Conservation (phyloP, 2,113 vertebrate species). For the Osmerus mordax region DNA sequence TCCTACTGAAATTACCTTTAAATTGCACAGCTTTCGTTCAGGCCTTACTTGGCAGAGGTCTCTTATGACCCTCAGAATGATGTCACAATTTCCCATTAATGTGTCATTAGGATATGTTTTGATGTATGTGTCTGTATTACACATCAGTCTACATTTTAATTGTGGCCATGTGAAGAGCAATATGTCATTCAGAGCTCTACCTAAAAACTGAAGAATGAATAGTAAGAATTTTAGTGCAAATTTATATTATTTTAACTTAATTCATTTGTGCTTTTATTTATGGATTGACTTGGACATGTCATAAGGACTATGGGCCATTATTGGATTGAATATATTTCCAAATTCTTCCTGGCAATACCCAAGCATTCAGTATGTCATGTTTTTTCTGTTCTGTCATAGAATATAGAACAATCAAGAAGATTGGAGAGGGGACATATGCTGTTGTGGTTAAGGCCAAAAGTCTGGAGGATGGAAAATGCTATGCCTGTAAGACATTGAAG, state of each 20-base stretch:
- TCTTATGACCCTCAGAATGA: no score
- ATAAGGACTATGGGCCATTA: neutral
- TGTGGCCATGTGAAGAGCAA: neutral
- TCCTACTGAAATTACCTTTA: neutral
- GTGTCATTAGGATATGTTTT: no score
- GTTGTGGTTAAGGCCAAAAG: conserved; percentile 68
- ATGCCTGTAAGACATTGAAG: conserved; percentile 70
- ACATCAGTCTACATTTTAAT: no score
- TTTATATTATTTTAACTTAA: neutral
- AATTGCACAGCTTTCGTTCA: neutral
- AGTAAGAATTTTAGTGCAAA: neutral
- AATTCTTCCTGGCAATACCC: no score
- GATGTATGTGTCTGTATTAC: no score
- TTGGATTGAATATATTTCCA: no score
- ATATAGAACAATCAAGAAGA: conserved; percentile 64
- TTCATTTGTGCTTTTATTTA: neutral
- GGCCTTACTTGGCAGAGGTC: no score
- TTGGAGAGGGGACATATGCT: conserved; percentile 73
- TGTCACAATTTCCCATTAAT: no score
- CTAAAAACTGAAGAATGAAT: neutral
- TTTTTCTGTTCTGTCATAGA: conserved; percentile 47
- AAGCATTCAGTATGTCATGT: neutral
- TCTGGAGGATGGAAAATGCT: conserved; percentile 63
- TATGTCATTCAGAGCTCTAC: neutral
- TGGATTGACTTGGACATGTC: neutral